A percentile compares a stretch with the other conserved stretches of the same genome.
phyloP scores from a whole-genome alignment of 2,113 vertebrate genomes.

The Megaceryle maxima region DNA sequence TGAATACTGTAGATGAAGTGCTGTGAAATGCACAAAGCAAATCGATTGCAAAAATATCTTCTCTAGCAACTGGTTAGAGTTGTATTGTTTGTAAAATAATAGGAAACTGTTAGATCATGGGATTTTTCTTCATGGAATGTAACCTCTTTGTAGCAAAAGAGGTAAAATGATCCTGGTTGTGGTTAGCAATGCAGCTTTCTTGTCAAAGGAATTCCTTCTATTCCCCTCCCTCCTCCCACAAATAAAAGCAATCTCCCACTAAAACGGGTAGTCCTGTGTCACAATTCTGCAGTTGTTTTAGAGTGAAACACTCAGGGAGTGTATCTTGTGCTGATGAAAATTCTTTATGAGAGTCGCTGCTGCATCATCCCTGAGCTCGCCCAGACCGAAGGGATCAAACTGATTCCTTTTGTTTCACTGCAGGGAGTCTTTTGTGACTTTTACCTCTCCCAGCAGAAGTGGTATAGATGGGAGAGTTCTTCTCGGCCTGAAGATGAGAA shows the following conservation, averaged over 20 bases:
- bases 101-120: neutral
- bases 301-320: neutral
- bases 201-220: conserved; percentile 54
- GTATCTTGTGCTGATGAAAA: neutral
- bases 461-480: neutral
- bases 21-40: neutral
- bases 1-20: neutral
- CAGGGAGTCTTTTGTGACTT: neutral
- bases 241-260: neutral
- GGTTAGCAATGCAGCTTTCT: conserved; percentile 22
- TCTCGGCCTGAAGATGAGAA: neutral
- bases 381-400: neutral
- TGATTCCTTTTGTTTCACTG: neutral
- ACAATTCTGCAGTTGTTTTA: neutral
- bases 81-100: conserved; percentile 5
- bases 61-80: neutral
- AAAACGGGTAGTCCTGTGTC: neutral
- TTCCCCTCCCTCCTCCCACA: conserved; percentile 9
- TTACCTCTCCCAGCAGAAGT: neutral
- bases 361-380: neutral
- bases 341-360: neutral
- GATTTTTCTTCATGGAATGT: conserved; percentile 5
- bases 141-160: conserved; percentile 23
- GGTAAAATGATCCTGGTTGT: conserved; percentile 46
- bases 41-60: conserved; percentile 3